Evolutionary conservation across 2,113 vertebrate species (phyloP).

Genomic region (Piliocolobus tephrosceles): DNA sequence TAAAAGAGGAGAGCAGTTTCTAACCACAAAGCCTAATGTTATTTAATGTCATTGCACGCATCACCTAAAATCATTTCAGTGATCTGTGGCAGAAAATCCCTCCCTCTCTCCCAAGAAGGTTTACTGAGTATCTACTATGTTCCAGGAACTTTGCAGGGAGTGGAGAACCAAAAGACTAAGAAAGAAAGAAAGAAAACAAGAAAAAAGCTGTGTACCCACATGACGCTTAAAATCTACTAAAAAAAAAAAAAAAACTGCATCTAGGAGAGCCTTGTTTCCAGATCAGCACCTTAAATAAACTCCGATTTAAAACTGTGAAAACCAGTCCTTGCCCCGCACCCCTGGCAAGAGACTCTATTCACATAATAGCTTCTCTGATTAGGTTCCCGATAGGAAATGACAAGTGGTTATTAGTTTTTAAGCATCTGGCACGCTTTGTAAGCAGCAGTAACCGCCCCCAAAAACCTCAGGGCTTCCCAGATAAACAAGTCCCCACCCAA

Average conservation of each 20-base stretch:
- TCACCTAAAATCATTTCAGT: background rate
- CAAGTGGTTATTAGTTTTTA: conserved; percentile 51
- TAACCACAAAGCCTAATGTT: background rate
- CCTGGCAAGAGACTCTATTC: background rate
- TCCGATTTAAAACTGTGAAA: conserved; percentile 14
- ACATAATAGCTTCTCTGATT: conserved; percentile 27
- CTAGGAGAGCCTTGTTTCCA: background rate
- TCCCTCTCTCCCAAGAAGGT: background rate
- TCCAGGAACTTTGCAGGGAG: background rate
- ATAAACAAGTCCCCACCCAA: conserved; percentile 50
- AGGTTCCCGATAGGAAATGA: conserved; percentile 67
- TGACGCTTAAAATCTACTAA: background rate
- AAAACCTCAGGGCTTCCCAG: conserved; percentile 64
- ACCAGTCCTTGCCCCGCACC: background rate
- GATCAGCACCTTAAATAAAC: conserved; percentile 1
- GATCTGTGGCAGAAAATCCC: background rate
- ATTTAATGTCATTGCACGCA: background rate
- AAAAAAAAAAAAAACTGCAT: background rate
- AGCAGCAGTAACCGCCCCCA: conserved; percentile 7
- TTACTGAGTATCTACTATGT: background rate
- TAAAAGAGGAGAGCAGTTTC: background rate
- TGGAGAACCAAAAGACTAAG: background rate
- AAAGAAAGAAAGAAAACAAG: no score
- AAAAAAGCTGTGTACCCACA: background rate
- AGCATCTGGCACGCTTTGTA: conserved; percentile 15